Evolutionary conservation across 2,888 invertebrate genomes (phyloP), one percentile per base, ranked within the genome.

Genomic region (Conus canariensis): DNA sequence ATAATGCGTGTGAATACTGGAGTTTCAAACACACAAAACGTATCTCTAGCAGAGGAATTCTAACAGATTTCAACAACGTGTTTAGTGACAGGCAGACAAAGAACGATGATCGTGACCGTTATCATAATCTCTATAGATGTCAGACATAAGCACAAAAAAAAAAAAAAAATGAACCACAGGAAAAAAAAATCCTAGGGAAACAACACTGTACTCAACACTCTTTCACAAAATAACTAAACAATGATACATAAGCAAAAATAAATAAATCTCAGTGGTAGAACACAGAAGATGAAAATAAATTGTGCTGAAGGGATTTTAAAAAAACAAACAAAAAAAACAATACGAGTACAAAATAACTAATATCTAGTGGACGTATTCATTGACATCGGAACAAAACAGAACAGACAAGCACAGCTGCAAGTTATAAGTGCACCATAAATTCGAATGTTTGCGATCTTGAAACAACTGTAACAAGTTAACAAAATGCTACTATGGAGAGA

Each of bases 1-100:
- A 85, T n/a, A 85, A 85, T 83, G 82, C 22, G 82, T 58, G 82
- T 83, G 82, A 83, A 83, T 58, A 83, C 82, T 83, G 82, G 58
- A 25, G 82, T 83, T 83, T 83, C 82, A 14, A 83, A 83, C 82
- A 83, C 64, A 64, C 82, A 83, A 58, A 19, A 8, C 70, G 6
- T 83, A 56, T 19, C 16, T 56, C 82, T 83, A 83, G 80, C 64
- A 45, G 56, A 83, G 82, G 82, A 83, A 83, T 83, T 83, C 82
- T 83, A 83, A 83, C 82, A 83, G 82, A 83, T 83, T 83, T 83
- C 16, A 83, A 30, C 30, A 80, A 45, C 80, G 30, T 83, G 30
- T 58, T 85, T 85, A 8, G 60, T 60, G 85, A 85, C 22, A 19
- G 60, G 60, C 7, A 70, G 12, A 70, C 22, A 70, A 16, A 70